Evolutionary conservation across 2,113 vertebrate species (phyloP).

Genomic region (Zosterops pallidus): DNA sequence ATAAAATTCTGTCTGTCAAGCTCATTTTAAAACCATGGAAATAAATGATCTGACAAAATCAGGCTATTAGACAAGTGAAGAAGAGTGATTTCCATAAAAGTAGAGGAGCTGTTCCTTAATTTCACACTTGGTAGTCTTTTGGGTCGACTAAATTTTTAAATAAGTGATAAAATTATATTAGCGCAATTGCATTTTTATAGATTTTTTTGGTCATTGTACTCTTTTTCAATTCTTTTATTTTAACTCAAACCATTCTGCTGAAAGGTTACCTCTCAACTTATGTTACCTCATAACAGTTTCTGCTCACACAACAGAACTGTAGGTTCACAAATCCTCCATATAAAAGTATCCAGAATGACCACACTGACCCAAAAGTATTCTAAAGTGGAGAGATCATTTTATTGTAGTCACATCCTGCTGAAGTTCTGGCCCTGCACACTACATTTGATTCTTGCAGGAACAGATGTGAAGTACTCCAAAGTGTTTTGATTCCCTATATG

Average conservation of each 20-base stretch:
- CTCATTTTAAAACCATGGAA: constrained; percentile 85
- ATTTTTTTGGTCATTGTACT: constrained; percentile 86
- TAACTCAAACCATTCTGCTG: constrained; percentile 77
- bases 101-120: constrained; percentile 84
- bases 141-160: constrained; percentile 89
- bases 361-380: constrained; percentile 1
- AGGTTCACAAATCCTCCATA: constrained; percentile 51
- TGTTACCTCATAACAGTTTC: constrained; percentile 70
- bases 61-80: constrained; percentile 86
- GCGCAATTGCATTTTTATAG: constrained; percentile 86
- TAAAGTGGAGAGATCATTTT: neutral
- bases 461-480: neutral
- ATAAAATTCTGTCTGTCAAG: constrained; percentile 88
- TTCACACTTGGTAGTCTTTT: constrained; percentile 88
- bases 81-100: constrained; percentile 87
- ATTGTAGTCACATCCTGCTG: neutral
- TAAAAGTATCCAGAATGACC: neutral
- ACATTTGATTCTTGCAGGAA: neutral
- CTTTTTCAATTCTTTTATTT: constrained; percentile 83
- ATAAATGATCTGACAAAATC: constrained; percentile 88
- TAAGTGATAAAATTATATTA: constrained; percentile 89
- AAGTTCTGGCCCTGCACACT: neutral
- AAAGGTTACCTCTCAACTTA: constrained; percentile 79
- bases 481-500: neutral
- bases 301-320: constrained; percentile 40